phyloP scores from a whole-genome alignment of 2,797 vertebrate genomes.

The Trematomus bernacchii region DNA sequence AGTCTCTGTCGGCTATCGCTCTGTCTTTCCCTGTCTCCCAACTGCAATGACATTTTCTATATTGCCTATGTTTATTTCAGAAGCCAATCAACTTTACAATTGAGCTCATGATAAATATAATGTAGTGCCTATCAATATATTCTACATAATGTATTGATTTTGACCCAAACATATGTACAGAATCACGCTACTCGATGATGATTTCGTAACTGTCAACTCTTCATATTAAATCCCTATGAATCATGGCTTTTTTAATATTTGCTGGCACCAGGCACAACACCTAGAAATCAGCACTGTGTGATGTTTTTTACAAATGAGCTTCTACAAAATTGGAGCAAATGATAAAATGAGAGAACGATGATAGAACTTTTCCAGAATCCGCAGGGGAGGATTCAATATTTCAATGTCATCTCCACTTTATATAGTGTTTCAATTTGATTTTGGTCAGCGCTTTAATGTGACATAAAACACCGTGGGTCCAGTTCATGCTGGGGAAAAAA shows the following conservation, averaged over 20 bases:
- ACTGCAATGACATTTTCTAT: background rate
- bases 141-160: background rate
- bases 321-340: constrained; percentile 49
- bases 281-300: constrained; percentile 37
- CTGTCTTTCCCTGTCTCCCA: background rate
- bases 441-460: constrained; percentile 77
- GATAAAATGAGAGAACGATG: constrained; percentile 41
- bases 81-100: background rate
- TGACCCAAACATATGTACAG: background rate
- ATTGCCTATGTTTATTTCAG: background rate
- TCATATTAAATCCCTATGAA: constrained; percentile 29
- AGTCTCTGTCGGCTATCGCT: constrained; percentile 5
- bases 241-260: constrained; percentile 24
- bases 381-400: constrained; percentile 53
- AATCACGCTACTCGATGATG: background rate
- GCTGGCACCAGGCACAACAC: constrained; percentile 32
- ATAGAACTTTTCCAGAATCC: constrained; percentile 48
- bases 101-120: background rate
- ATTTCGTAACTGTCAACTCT: constrained; percentile 20
- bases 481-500: constrained; percentile 57
- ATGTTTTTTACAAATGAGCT: constrained; percentile 45
- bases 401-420: constrained; percentile 62
- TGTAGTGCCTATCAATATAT: background rate
- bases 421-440: constrained; percentile 71
- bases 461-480: constrained; percentile 77